Evolutionary conservation across 2,113 vertebrate genomes (phyloP).

Genomic region (Sardina pilchardus): DNA sequence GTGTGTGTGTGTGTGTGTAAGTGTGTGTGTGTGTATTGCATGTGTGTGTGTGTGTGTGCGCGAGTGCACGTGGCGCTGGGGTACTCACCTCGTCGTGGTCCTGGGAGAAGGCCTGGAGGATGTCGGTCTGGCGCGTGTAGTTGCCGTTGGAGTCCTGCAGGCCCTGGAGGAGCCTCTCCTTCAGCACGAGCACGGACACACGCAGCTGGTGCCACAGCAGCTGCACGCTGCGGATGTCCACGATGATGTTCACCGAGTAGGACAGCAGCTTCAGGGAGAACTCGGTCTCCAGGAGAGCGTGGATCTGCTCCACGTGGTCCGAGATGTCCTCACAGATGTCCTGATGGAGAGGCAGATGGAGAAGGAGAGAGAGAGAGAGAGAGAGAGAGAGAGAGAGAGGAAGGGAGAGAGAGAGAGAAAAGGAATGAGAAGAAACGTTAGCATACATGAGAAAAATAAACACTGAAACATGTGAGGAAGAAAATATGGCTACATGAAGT

Average conservation of each 20-base stretch:
- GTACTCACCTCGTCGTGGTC: conserved; percentile 85
- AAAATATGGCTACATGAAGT: not conserved
- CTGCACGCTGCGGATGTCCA: conserved; percentile 92
- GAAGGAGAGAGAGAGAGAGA: conserved; percentile 36
- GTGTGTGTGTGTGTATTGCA: no score
- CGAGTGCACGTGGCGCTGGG: no score
- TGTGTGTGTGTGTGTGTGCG: no score
- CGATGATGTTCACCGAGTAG: conserved; percentile 96
- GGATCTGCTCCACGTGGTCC: conserved; percentile 98
- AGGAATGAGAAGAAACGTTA: no score
- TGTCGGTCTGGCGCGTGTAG: conserved; percentile 94
- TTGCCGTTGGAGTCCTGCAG: conserved; percentile 98
- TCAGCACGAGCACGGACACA: conserved; percentile 95
- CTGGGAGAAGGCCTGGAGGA: conserved; percentile 93
- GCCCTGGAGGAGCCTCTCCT: conserved; percentile 96
- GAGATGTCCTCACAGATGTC: conserved; percentile 99
- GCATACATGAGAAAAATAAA: not conserved
- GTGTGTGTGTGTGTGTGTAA: no score
- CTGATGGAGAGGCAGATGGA: conserved; percentile 61
- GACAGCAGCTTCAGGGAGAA: conserved; percentile 97
- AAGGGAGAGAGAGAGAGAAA: conserved; percentile 9
- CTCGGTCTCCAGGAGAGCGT: conserved; percentile 95
- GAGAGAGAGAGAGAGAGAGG: conserved; percentile 9
- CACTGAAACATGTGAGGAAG: not conserved
- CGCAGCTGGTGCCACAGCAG: conserved; percentile 97